Evolutionary conservation across 2,888 invertebrate genomes (phyloP).

Genomic region (Nebria salina): DNA sequence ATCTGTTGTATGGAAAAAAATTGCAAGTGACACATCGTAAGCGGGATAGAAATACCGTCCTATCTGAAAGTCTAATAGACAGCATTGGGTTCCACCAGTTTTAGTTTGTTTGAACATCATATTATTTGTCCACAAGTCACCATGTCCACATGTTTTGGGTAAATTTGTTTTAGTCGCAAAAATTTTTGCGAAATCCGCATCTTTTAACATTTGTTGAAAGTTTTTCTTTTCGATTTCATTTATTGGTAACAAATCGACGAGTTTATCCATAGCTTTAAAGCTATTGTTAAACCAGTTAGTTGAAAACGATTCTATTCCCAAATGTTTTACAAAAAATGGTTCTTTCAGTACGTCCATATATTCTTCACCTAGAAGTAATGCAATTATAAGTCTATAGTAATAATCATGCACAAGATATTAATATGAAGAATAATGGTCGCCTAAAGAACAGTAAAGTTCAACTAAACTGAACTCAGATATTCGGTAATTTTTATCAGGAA

Average conservation of each 20-base stretch:
- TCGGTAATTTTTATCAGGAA: too few species aligned
- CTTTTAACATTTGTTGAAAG: background rate
- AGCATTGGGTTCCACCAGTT: constrained; percentile 48
- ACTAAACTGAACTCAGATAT: too few species aligned
- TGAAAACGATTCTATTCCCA: background rate
- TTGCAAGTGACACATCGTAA: constrained; percentile 54
- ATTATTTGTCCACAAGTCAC: background rate
- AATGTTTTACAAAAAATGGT: constrained; percentile 9
- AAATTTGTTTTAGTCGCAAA: background rate
- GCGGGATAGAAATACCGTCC: constrained; percentile 49
- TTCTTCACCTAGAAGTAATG: constrained; percentile 8
- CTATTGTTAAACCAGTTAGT: constrained; percentile 21
- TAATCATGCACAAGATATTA: too few species aligned
- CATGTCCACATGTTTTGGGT: background rate
- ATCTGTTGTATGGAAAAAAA: constrained; percentile 54
- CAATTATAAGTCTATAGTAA: too few species aligned
- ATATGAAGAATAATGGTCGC: too few species aligned
- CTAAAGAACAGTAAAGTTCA: too few species aligned
- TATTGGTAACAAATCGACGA: background rate
- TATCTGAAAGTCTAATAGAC: constrained; percentile 55
- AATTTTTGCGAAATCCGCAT: background rate
- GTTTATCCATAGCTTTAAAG: background rate
- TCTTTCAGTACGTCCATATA: constrained; percentile 13
- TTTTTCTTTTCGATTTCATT: background rate
- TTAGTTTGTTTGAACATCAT: constrained; percentile 13